Conservation (phyloP, 2,888 invertebrate species). For the Stramonita haemastoma region DNA sequence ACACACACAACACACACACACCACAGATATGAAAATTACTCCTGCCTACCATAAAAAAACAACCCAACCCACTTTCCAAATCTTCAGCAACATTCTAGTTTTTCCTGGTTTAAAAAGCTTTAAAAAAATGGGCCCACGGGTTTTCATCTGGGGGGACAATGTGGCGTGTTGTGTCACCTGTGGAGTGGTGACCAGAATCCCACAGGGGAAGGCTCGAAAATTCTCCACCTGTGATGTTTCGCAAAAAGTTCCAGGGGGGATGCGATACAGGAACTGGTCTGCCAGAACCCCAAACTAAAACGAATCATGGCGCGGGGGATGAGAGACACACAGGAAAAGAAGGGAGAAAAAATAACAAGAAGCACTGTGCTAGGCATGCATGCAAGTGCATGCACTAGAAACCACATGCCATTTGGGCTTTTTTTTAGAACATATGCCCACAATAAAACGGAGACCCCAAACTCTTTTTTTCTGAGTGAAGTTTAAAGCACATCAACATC, state of each 20-base stretch:
- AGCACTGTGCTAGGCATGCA: neutral
- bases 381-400: neutral
- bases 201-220: slow-evolving; percentile 80
- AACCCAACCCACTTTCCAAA: neutral
- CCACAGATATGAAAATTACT: no score
- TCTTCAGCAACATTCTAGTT: neutral
- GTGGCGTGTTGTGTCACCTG: slow-evolving; percentile 81
- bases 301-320: slow-evolving; percentile 87
- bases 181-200: slow-evolving; percentile 95
- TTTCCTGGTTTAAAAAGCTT: neutral
- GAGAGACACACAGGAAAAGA: neutral
- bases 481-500: no score
- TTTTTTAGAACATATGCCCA: neutral
- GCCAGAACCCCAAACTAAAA: slow-evolving; percentile 99
- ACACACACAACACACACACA: no score
- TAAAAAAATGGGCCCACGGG: no score
- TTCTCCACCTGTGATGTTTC: slow-evolving; percentile 93
- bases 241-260: slow-evolving; percentile 96
- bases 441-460: no score
- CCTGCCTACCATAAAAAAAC: neutral
- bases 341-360: neutral
- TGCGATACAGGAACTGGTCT: slow-evolving; percentile 88
- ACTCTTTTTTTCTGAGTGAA: no score
- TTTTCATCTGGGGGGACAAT: no score
- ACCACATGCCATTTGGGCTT: neutral